These are phyloP conservation scores for Rhynchotus rufescens DNA, from an alignment of 2,797 vertebrate genomes.

Conservation along the genomic window DNA sequence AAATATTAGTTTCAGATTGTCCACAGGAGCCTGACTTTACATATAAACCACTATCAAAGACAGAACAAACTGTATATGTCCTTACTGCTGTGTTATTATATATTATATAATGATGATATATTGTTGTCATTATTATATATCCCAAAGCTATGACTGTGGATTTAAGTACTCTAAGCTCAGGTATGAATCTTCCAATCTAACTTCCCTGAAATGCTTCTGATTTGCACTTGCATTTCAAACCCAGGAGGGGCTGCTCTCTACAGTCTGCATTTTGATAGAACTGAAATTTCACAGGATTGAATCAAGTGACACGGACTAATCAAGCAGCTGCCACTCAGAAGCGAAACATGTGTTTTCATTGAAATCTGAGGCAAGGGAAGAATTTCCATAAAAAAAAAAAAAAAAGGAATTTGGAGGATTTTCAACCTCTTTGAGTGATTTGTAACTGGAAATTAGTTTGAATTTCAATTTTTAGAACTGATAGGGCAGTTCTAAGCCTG, in stretches of 20 bases:
- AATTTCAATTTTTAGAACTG: constrained; percentile 37
- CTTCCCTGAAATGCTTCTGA: fast-evolving
- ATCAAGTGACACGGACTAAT: constrained; percentile 36
- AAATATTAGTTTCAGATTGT: not conserved
- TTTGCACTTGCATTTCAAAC: not conserved
- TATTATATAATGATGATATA: too few relatives aligned
- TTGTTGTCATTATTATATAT: not conserved
- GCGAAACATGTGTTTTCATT: constrained; percentile 45
- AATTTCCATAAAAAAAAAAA: constrained; percentile 39
- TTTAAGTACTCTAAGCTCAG: not conserved
- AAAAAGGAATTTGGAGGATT: constrained; percentile 34
- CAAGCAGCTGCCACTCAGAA: constrained; percentile 60
- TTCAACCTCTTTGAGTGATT: constrained; percentile 46
- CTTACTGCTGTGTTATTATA: not conserved
- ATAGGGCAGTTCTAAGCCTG: too few relatives aligned
- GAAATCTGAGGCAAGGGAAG: not conserved
- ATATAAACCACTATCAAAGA: not conserved
- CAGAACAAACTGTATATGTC: not conserved
- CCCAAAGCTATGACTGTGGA: not conserved
- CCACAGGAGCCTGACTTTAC: not conserved
- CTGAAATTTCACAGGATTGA: constrained; percentile 42
- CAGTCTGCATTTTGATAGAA: constrained; percentile 20
- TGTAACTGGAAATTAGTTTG: constrained; percentile 23
- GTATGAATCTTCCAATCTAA: not conserved
- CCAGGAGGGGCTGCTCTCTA: not conserved